Conservation (phyloP, 2,113 vertebrate genomes). For the Pogona vitticeps region DNA sequence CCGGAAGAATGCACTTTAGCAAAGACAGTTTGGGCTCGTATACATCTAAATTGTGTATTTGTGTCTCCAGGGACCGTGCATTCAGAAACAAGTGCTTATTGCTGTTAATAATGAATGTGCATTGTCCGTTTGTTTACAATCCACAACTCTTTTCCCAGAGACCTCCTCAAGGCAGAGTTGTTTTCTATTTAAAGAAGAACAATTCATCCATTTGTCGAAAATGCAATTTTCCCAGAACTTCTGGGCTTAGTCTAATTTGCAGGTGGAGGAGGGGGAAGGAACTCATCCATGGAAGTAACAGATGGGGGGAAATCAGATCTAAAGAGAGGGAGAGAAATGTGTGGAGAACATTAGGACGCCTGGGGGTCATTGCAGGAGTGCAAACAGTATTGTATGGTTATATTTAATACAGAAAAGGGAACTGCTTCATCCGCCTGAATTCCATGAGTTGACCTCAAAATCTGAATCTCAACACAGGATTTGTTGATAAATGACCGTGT, state of each 20-base stretch:
- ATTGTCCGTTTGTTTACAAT: constrained; percentile 15
- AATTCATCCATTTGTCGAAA: not conserved
- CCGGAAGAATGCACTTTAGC: not conserved
- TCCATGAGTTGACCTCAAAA: not conserved
- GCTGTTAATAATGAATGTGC: constrained; percentile 25
- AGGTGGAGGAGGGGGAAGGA: no score
- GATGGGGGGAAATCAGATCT: no score
- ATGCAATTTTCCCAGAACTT: constrained; percentile 13
- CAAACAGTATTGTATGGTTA: not conserved
- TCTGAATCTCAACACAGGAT: not conserved
- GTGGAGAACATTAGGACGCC: not conserved
- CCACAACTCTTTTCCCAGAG: constrained; percentile 1
- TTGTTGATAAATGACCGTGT: no score
- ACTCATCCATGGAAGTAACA: not conserved
- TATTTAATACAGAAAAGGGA: no score
- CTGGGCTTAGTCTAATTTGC: not conserved
- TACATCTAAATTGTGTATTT: constrained; percentile 2
- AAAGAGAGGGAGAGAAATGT: not conserved
- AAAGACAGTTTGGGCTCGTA: not conserved
- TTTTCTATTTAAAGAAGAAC: constrained; percentile 1
- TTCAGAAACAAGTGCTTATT: not conserved
- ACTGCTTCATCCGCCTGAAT: not conserved
- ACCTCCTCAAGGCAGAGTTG: not conserved
- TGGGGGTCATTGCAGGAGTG: not conserved
- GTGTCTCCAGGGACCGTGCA: not conserved